phyloP scores from a whole-genome alignment of 2,113 vertebrate genomes.

The Triplophysa rosa region DNA sequence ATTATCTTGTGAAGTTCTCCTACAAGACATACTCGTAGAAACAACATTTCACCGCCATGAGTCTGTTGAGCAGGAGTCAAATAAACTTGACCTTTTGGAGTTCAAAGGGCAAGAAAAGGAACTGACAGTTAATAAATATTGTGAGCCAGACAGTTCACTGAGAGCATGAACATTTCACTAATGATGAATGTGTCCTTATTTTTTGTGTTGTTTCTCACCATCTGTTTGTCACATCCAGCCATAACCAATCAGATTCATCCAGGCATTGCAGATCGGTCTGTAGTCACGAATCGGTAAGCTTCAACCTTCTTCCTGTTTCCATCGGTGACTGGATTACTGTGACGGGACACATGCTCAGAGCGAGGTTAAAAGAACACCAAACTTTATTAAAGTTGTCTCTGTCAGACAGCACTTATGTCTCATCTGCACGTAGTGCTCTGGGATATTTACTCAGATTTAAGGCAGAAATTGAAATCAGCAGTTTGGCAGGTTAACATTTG shows the following conservation, averaged over 20 bases:
- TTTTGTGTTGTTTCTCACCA: neutral
- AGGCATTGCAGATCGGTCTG: neutral
- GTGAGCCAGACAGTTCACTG: neutral
- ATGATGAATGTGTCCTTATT: neutral
- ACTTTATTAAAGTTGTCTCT: slow-evolving; percentile 41
- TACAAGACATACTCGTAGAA: neutral
- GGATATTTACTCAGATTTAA: slow-evolving; percentile 74
- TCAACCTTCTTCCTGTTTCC: slow-evolving; percentile 19
- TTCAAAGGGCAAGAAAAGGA: slow-evolving; percentile 36
- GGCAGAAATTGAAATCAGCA: slow-evolving; percentile 68
- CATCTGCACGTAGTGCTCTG: slow-evolving; percentile 55
- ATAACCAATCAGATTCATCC: neutral
- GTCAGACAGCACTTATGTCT: slow-evolving; percentile 57
- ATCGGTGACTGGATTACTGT: slow-evolving; percentile 1
- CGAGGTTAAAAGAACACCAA: slow-evolving; percentile 19
- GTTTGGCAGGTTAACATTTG: slow-evolving; percentile 61
- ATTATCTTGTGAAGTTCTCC: neutral
- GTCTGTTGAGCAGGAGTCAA: slow-evolving; percentile 10
- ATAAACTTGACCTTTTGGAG: slow-evolving; percentile 25
- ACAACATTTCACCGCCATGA: slow-evolving; percentile 1
- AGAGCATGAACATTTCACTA: neutral
- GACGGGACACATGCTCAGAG: slow-evolving; percentile 26
- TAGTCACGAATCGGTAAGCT: slow-evolving; percentile 7
- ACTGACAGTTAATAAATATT: slow-evolving; percentile 7
- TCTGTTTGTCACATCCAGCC: neutral